A percentile compares a stretch with the other conserved stretches of the same genome.
Evolutionary conservation across 2,113 vertebrate genomes (phyloP).

Genomic region (Aix galericulata): DNA sequence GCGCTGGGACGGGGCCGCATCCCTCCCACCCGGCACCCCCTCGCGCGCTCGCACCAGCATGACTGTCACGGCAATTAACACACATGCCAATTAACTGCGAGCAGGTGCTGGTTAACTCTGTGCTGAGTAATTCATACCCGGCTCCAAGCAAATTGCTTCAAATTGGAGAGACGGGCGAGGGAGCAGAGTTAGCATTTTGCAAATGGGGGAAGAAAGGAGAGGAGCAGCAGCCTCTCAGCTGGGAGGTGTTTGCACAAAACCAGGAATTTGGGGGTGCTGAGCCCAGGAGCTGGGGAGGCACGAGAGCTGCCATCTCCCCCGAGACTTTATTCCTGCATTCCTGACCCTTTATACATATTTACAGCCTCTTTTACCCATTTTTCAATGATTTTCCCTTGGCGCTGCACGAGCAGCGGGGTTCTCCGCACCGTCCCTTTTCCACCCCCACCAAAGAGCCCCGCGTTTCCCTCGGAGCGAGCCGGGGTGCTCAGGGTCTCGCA

Average conservation of each 20-base stretch:
- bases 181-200: conserved; percentile 18
- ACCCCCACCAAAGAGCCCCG: neutral
- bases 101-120: conserved; percentile 64
- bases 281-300: neutral
- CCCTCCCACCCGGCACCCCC: neutral
- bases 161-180: conserved; percentile 34
- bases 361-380: neutral
- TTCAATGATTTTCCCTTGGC: neutral
- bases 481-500: neutral
- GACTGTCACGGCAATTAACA: conserved; percentile 60
- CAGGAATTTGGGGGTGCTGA: neutral
- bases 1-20: neutral
- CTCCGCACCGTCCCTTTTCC: neutral
- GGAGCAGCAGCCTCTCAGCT: neutral
- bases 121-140: conserved; percentile 53
- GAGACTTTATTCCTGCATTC: neutral
- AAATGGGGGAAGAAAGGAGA: neutral
- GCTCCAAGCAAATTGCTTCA: conserved; percentile 39
- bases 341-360: rapidly evolving
- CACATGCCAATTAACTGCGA: conserved; percentile 43
- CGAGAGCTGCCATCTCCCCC: neutral
- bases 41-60: neutral
- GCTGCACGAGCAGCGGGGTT: neutral
- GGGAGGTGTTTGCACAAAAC: neutral
- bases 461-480: rapidly evolving